These are phyloP conservation scores for Sebastes fasciatus DNA, from an alignment of 2,113 vertebrate genomes.

Conservation along the genomic window DNA sequence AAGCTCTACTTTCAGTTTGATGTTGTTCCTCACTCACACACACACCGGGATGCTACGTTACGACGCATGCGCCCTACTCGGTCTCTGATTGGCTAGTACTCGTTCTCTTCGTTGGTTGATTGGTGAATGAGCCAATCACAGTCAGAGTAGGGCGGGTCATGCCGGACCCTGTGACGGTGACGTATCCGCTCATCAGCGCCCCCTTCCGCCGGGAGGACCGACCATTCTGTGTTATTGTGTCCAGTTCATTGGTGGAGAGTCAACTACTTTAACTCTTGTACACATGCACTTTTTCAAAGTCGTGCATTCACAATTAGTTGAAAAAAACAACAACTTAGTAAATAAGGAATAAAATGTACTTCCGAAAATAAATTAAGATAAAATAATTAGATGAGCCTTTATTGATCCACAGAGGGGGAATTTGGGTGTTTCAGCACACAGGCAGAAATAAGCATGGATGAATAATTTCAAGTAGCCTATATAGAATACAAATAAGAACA, in stretches of 20 bases:
- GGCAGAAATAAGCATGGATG: no score
- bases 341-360: no score
- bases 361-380: no score
- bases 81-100: not conserved
- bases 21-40: constrained; percentile 31
- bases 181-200: constrained; percentile 41
- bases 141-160: no score
- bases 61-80: not conserved
- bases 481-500: no score
- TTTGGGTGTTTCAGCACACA: no score
- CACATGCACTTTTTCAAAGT: not conserved
- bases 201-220: constrained; percentile 41
- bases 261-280: not conserved
- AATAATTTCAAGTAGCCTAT: no score
- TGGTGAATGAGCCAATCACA: not conserved
- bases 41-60: constrained; percentile 9
- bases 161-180: not conserved
- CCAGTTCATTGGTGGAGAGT: no score
- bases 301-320: not conserved
- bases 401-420: no score
- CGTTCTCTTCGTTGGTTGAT: not conserved
- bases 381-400: no score
- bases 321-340: no score
- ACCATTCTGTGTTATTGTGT: no score
- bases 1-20: constrained; percentile 69